Base-by-base conservation (phyloP, 2,888 invertebrate genomes). In the Fragum fragum region DNA sequence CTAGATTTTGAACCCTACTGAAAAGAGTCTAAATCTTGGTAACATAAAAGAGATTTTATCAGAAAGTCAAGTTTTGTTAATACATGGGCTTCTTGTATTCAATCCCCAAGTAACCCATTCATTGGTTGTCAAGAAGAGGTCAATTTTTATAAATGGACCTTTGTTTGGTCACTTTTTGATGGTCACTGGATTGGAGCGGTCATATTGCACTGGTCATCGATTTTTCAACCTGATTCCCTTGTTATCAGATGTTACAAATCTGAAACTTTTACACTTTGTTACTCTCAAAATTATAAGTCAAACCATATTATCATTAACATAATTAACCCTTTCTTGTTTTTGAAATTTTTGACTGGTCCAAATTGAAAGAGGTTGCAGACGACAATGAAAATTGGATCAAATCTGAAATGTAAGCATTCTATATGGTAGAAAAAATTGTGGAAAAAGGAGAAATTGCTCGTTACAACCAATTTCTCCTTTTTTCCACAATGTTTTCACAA, bases 131-230 rank as follows among this genome's bases (percentile, higher is more conserved):
- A 66, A 36, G 32, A n/a, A 39, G 28, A 39, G 66, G 66, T 66
- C 66, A 66, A 21, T 66, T 66, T 47, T 66, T 66, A 66, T 66
- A 66, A 66, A 66, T 66, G 66, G 42, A 66, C 21, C 42, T 66
- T 66, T 66, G 66, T 66, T 66, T 39, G 66, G 28, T n/a, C 36
- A 21, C 18, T 39, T 42, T 66, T 66, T 14, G 47, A 42, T 39
- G 66, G 47, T 36, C 66, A 66, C 42, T 66, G 66, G 66, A 21
- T 36, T 66, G 66, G 36, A 66, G 66, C 66, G 66, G 66, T 66
- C 66, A 66, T 42, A 66, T 66, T 66, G 66, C 66, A 42, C 66
- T 66, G 66, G 42, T 66, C 66, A 66, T 66, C 36, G 66, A 23
- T n/a, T 47, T 39, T 47, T 36, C 32, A 47, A 47, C 47, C 14